Evolutionary conservation across 2,113 vertebrate genomes (phyloP).

Genomic region (Salminus brasiliensis): DNA sequence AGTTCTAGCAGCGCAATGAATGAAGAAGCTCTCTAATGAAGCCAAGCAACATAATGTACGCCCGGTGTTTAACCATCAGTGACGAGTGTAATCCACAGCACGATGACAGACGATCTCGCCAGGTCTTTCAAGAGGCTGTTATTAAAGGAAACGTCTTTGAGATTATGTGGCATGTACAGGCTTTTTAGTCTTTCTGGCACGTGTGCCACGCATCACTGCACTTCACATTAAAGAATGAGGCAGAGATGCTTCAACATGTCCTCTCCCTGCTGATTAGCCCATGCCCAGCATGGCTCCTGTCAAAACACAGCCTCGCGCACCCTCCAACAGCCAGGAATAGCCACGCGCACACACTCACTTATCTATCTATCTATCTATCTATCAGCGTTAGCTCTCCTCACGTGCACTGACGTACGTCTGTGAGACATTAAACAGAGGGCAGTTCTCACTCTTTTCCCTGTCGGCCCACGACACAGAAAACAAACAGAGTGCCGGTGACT

Average conservation of each 20-base stretch:
- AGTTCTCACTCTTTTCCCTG: slow-evolving; percentile 42
- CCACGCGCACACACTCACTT: not conserved
- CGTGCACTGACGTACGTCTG: slow-evolving; percentile 37
- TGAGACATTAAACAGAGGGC: slow-evolving; percentile 44
- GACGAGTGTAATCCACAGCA: not conserved
- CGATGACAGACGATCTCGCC: not conserved
- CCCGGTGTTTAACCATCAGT: not conserved
- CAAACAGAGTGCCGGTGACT: slow-evolving; percentile 41
- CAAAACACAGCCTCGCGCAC: slow-evolving; percentile 32
- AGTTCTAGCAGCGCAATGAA: too few species aligned
- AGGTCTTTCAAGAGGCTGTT: not conserved
- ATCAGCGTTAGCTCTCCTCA: slow-evolving; percentile 21
- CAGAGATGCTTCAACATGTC: slow-evolving; percentile 7
- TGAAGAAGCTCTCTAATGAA: too few species aligned
- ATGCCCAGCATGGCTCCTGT: slow-evolving; percentile 47
- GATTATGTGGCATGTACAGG: not conserved
- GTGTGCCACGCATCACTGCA: not conserved
- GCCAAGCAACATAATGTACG: not conserved
- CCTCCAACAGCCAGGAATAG: slow-evolving; percentile 42
- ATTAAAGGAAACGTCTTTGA: not conserved
- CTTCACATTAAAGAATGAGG: not conserved
- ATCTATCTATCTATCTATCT: slow-evolving; percentile 7
- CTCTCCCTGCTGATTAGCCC: slow-evolving; percentile 20
- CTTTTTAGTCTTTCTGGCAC: not conserved
- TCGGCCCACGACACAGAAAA: slow-evolving; percentile 45